Percentiles rank a stretch among this genome's conserved stretches.
Conservation (phyloP, 2,113 vertebrate species). For the Perca flavescens region DNA sequence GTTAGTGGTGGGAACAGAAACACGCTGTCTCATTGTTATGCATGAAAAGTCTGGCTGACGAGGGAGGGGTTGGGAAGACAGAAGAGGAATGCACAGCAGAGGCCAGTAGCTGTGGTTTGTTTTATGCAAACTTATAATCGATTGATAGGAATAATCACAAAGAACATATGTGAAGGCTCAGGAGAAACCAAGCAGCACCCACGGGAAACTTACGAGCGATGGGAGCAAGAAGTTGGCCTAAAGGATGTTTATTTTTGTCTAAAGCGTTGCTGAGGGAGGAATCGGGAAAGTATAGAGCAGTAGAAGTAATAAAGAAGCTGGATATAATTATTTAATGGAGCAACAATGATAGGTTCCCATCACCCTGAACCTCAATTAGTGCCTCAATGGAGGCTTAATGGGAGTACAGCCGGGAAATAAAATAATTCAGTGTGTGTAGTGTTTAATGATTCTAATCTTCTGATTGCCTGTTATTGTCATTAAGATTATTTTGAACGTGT, state of each 20-base stretch:
- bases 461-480: background rate
- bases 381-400: conserved; percentile 1
- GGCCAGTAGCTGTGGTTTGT: background rate
- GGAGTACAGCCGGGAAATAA: conserved; percentile 21
- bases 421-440: background rate
- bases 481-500: background rate
- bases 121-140: conserved; percentile 19
- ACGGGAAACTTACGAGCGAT: background rate
- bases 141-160: conserved; percentile 35
- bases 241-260: background rate
- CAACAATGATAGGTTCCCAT: conserved; percentile 3
- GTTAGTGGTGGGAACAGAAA: conserved; percentile 69
- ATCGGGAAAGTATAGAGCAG: background rate
- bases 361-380: conserved; percentile 9
- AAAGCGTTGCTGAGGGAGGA: background rate
- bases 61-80: conserved; percentile 33
- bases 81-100: conserved; percentile 14
- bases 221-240: background rate
- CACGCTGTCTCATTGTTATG: conserved; percentile 75
- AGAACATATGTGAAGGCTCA: background rate
- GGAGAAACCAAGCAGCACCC: background rate
- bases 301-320: conserved; percentile 9
- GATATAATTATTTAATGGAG: conserved; percentile 30
- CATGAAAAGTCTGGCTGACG: conserved; percentile 66
- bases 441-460: conserved; percentile 14